These are phyloP conservation scores for Lycia hirtaria DNA, from an alignment of 2,888 invertebrate genomes.

Conservation along the genomic window DNA sequence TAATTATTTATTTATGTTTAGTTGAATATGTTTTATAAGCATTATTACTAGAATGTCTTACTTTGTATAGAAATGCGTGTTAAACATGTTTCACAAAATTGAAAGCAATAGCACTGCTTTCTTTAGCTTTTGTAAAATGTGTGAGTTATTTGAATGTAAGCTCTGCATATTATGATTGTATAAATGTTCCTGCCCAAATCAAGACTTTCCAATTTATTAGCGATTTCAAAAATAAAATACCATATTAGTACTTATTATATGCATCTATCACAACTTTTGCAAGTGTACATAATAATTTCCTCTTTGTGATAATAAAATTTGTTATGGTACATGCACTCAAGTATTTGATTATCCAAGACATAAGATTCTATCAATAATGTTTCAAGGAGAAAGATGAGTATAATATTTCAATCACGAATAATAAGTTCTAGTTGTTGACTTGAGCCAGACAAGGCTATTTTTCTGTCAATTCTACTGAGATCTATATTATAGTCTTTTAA, in stretches of 20 bases:
- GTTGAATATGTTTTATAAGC: conserved; percentile 27
- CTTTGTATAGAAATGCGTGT: conserved; percentile 33
- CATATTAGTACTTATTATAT: not conserved
- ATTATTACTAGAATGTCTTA: conserved; percentile 24
- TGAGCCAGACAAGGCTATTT: no score
- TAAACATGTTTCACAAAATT: conserved; percentile 34
- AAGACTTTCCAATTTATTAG: not conserved
- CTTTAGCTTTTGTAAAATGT: conserved; percentile 16
- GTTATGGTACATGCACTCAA: not conserved
- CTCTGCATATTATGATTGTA: conserved; percentile 13
- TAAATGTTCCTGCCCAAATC: not conserved
- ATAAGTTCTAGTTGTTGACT: no score
- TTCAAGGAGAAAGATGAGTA: no score
- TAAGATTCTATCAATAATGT: no score
- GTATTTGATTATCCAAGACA: conserved; percentile 8
- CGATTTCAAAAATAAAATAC: not conserved
- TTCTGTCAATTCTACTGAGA: no score
- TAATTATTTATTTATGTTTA: conserved; percentile 27
- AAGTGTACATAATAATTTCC: conserved; percentile 2
- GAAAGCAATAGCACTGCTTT: conserved; percentile 35
- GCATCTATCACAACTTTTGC: not conserved
- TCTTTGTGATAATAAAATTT: conserved; percentile 4
- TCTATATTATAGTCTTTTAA: no score
- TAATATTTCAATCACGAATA: no score
- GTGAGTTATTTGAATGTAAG: conserved; percentile 19